Percentiles rank a stretch among this genome's conserved stretches.
Evolutionary conservation across 2,797 vertebrate genomes (phyloP).

Genomic region (Sebastes oblongus): DNA sequence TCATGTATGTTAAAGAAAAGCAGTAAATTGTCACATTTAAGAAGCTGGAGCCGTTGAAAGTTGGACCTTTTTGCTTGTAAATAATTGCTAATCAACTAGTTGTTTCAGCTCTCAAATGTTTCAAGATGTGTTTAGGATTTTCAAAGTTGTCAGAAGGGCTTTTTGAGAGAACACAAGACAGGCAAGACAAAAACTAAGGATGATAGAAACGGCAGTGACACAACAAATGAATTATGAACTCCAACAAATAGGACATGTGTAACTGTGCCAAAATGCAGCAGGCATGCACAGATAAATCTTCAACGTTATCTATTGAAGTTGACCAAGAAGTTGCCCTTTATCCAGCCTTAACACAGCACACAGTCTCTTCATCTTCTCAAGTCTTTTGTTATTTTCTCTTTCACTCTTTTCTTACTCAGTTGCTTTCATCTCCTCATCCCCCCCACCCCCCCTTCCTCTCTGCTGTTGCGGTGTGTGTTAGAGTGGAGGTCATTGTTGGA

Average conservation of each 20-base stretch:
- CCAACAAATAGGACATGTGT: neutral
- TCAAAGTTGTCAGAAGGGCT: neutral
- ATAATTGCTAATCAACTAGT: neutral
- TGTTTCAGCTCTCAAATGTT: neutral
- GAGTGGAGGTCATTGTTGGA: constrained; percentile 59
- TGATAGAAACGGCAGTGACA: neutral
- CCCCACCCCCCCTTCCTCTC: neutral
- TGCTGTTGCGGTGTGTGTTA: constrained; percentile 9
- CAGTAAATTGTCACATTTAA: neutral
- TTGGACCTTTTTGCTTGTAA: neutral
- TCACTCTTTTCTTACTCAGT: constrained; percentile 3
- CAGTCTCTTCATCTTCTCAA: constrained; percentile 1
- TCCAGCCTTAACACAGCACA: neutral
- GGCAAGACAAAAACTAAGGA: neutral
- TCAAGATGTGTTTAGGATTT: neutral
- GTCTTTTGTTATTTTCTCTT: constrained; percentile 17
- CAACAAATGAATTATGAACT: constrained; percentile 3
- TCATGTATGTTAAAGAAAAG: neutral
- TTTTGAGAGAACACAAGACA: neutral
- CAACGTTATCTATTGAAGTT: neutral
- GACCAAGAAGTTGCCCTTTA: neutral
- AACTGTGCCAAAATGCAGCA: neutral
- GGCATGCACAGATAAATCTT: neutral
- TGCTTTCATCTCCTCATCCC: constrained; percentile 24
- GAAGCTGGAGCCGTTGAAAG: neutral